These are phyloP conservation scores for Rhipidura dahli DNA, from an alignment of 2,113 vertebrate genomes.

Conservation along the genomic window DNA sequence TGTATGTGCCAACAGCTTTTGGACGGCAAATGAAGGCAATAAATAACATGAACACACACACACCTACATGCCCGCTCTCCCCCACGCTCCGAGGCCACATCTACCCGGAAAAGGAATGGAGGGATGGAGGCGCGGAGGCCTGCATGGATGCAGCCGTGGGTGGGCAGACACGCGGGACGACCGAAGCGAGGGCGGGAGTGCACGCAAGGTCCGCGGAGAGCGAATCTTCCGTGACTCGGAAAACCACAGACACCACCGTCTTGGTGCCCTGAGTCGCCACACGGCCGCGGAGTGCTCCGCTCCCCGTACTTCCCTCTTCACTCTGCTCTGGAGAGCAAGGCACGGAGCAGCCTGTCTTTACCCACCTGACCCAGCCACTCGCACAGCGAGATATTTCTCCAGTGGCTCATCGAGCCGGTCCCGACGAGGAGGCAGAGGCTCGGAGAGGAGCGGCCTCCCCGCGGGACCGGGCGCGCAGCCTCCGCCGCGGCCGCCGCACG, in stretches of 20 bases:
- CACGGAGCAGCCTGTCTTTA: background rate
- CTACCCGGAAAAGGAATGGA: background rate
- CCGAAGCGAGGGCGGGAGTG: background rate
- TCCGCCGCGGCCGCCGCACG: background rate
- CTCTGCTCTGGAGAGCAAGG: background rate
- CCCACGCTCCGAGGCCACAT: background rate
- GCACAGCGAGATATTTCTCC: background rate
- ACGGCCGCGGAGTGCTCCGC: no score
- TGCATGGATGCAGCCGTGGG: background rate
- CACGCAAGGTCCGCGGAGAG: background rate
- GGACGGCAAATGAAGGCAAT: conserved; percentile 53
- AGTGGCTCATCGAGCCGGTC: background rate
- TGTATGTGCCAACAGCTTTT: conserved; percentile 59
- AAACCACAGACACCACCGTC: accelerated
- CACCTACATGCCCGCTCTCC: background rate
- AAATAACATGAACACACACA: conserved; percentile 41
- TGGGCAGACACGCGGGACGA: background rate
- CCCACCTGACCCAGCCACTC: background rate
- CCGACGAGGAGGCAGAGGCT: no score
- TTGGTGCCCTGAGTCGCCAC: accelerated
- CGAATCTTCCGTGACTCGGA: background rate
- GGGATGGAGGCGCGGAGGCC: background rate
- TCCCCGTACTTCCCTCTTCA: background rate
- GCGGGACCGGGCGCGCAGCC: background rate
- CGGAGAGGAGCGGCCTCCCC: background rate